phyloP scores from a whole-genome alignment of 2,113 vertebrate species.

The Leptobrachium ailaonicum region DNA sequence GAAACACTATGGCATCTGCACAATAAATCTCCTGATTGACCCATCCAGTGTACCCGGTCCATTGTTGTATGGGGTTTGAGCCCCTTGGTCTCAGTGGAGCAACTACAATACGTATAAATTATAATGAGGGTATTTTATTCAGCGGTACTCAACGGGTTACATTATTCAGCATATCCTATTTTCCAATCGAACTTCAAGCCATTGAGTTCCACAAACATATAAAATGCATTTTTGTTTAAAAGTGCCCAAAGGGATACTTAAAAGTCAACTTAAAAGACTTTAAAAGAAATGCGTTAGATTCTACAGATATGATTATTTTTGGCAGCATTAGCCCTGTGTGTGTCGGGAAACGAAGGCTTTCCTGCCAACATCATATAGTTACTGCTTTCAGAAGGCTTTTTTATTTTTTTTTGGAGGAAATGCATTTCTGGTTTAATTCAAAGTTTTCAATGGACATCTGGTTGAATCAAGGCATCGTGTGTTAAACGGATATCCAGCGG shows the following conservation, averaged over 20 bases:
- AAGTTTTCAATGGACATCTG: slow-evolving; percentile 32
- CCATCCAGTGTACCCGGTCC: no score
- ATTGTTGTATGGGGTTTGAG: no score
- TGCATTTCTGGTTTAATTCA: slow-evolving; percentile 28
- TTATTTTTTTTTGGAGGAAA: slow-evolving; percentile 13
- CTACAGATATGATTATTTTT: slow-evolving; percentile 43
- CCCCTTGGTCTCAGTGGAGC: no score
- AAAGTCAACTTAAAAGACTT: neutral
- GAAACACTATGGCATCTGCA: no score
- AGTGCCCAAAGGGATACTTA: neutral
- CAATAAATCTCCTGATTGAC: no score
- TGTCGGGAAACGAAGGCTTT: slow-evolving; percentile 44
- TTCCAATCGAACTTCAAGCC: neutral
- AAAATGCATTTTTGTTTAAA: neutral
- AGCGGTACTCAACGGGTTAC: no score
- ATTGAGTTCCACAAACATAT: no score
- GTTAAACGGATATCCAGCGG: slow-evolving; percentile 7
- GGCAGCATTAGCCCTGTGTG: slow-evolving; percentile 22
- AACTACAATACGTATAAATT: no score
- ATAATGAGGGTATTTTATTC: no score
- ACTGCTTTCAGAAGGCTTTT: slow-evolving; percentile 21
- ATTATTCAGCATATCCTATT: neutral
- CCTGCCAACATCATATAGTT: slow-evolving; percentile 40
- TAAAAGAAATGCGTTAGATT: slow-evolving; percentile 13
- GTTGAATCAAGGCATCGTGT: slow-evolving; percentile 11